Base-by-base conservation (phyloP, 2,888 invertebrate genomes). In the Bembecia ichneumoniformis region DNA sequence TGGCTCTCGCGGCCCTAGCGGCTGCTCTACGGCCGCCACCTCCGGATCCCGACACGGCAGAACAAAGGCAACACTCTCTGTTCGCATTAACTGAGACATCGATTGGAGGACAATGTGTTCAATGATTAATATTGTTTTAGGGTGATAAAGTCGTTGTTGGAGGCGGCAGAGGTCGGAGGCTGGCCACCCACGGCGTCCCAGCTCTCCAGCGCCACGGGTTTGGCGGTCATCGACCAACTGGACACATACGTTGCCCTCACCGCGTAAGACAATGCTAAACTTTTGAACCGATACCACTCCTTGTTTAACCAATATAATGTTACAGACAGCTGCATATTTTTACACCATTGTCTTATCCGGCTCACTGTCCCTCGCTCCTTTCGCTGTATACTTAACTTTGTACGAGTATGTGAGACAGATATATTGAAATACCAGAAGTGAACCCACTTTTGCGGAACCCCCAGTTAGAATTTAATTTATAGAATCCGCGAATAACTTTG, bases 181-280 rank as follows among this genome's bases (percentile, higher is more conserved):
- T 44, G 44, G 15, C 11, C 44, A 15, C 16, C 15, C 15, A 11
- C 44, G 15, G 13, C 5, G 5, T 9, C 1, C n/a, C 20, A 7
- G 20, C 20, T 7, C 20, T 20, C 20, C 7, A 13, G 3, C 13
- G 87, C 89, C 49, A 88, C 91, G 4, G 91, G 90, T 53, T 83
- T 93, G 35, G 90, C 91, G 43, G 90, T 89, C 47, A 88, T 91
- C 54, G 93, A 93, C 75, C 81, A 86, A 51, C 73, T 86, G 59
- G 93, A 93, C 64, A 87, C 90, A 44, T 93, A 93, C 77, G 89
- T 91, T 44, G 90, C 92, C 9, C 77, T 92, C 50, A 89, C 92
- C 55, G 91, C 90, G 93, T 93, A 71, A 84, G 90, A 76, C 20
- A 52, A n/a, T 51, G 5, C 9, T 34, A 1, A 15, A 15, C 13